Percentiles rank a stretch among this genome's conserved stretches.
Conservation (phyloP, 2,888 invertebrate species). For the Drosophila prolongata region DNA sequence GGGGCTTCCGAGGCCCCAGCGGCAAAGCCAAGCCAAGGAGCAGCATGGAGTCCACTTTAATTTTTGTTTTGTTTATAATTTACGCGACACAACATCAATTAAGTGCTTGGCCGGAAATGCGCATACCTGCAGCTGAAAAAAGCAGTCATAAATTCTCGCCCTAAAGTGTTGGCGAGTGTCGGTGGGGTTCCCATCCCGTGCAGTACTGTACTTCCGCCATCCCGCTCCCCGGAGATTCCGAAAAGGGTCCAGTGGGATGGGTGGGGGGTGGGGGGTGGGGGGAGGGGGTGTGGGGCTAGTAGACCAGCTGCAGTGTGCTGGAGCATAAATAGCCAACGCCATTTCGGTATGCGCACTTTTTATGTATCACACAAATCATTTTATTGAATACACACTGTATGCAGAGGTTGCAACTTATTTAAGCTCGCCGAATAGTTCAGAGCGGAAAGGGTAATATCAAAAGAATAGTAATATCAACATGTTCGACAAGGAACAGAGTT, state of each 20-base stretch:
- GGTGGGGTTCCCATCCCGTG: conserved; percentile 9
- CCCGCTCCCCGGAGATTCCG: conserved; percentile 7
- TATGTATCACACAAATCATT: conserved; percentile 69
- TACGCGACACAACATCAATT: conserved; percentile 84
- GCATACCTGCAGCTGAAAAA: conserved; percentile 83
- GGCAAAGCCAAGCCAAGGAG: conserved; percentile 18
- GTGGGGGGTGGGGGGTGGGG: not conserved
- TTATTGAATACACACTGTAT: conserved; percentile 50
- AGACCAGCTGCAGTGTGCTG: conserved; percentile 63
- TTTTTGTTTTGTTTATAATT: conserved; percentile 83
- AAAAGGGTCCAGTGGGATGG: not conserved
- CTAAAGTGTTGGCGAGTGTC: conserved; percentile 69
- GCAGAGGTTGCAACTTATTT: conserved; percentile 28
- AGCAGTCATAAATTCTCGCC: conserved; percentile 74
- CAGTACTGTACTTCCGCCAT: conserved; percentile 19
- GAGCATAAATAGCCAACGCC: conserved; percentile 66
- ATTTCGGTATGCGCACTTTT: conserved; percentile 67
- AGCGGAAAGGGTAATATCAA: not conserved
- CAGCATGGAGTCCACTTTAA: conserved; percentile 78
- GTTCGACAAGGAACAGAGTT: not conserved
- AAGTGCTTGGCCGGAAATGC: conserved; percentile 82
- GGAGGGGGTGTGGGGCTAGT: conserved; percentile 6
- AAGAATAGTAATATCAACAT: not conserved
- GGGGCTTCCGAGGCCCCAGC: conserved; percentile 46
- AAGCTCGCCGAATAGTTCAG: conserved; percentile 8